phyloP scores from a whole-genome alignment of 1,140 invertebrate species.

The Ostrea edulis region DNA sequence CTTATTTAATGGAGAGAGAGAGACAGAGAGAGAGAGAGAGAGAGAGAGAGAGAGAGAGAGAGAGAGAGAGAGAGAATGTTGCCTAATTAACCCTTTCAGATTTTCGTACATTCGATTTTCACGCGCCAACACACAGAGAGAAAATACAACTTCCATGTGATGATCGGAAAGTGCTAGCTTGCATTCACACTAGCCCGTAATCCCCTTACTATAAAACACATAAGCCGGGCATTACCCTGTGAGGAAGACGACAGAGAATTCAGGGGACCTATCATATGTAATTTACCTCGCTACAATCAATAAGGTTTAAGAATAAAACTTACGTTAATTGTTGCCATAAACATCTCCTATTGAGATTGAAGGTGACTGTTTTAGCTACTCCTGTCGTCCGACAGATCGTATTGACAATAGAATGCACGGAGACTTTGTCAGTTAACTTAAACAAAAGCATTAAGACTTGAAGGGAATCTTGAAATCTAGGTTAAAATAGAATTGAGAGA shows the following conservation, averaged over 20 bases:
- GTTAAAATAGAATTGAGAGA: too few relatives aligned
- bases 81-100: neutral
- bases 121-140: neutral
- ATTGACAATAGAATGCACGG: too few relatives aligned
- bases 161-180: neutral
- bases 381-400: too few relatives aligned
- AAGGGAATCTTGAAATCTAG: too few relatives aligned
- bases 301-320: neutral
- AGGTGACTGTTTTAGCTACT: neutral
- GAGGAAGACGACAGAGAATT: neutral
- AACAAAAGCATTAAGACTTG: too few relatives aligned
- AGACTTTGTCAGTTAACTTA: too few relatives aligned
- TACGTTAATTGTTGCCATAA: conserved; percentile 4
- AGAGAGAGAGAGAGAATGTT: neutral
- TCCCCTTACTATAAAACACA: neutral
- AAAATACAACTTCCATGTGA: neutral
- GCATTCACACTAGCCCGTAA: neutral
- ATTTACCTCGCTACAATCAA: neutral
- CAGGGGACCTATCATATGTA: neutral
- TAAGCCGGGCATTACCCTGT: neutral
- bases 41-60: conserved; percentile 5
- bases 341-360: neutral
- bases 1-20: neutral
- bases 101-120: neutral
- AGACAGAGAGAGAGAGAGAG: conserved; percentile 28